Conservation (phyloP, 2,113 vertebrate genomes). For the Gymnorhina tibicen region DNA sequence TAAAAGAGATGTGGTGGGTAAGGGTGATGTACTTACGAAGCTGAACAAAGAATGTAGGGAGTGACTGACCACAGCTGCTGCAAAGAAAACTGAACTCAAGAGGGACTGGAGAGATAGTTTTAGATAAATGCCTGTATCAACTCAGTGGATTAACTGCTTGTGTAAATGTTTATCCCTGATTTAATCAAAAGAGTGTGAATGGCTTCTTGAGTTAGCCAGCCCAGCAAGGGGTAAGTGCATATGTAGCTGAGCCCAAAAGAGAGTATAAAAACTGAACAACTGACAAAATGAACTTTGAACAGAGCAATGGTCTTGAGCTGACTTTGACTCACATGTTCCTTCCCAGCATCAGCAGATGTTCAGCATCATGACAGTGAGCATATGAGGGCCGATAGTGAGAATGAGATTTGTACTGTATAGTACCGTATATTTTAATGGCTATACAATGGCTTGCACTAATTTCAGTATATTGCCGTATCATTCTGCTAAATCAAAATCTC, state of each 20-base stretch:
- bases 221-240: neutral
- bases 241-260: neutral
- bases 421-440: neutral
- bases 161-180: neutral
- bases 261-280: neutral
- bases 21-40: neutral
- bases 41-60: neutral
- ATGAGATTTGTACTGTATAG: neutral
- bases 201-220: neutral
- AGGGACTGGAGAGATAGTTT: neutral
- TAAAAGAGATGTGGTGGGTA: neutral
- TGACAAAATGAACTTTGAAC: neutral
- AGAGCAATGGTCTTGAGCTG: neutral
- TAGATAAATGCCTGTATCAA: neutral
- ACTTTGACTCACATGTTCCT: neutral
- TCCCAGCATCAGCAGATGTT: rapidly evolving
- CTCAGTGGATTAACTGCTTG: neutral
- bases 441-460: neutral
- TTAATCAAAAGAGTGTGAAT: neutral
- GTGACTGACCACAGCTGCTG: neutral
- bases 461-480: rapidly evolving
- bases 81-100: neutral
- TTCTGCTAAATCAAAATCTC: neutral
- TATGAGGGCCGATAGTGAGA: neutral
- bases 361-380: neutral